phyloP scores from a whole-genome alignment of 2,797 vertebrate genomes.

The Aulostomus chinensis region DNA sequence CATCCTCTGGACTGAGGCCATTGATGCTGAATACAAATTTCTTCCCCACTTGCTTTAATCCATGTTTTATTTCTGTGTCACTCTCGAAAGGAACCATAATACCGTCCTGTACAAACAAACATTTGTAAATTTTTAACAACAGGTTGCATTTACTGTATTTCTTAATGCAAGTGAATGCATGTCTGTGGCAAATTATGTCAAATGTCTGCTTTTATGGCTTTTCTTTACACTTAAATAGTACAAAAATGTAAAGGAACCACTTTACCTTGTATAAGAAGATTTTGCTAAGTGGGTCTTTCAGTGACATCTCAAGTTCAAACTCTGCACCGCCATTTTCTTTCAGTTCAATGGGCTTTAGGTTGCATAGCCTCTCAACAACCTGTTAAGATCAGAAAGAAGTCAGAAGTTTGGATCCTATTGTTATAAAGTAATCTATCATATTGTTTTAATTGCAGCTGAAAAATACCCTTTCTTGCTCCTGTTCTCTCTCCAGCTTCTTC shows the following conservation, averaged over 20 bases:
- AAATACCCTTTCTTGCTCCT: constrained; percentile 79
- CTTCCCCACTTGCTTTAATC: constrained; percentile 80
- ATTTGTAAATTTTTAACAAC: neutral
- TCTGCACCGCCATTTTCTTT: constrained; percentile 76
- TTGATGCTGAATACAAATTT: constrained; percentile 83
- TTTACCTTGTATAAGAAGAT: constrained; percentile 89
- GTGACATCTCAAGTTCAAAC: constrained; percentile 87
- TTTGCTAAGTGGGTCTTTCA: constrained; percentile 81
- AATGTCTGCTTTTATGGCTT: no score
- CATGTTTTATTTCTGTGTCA: constrained; percentile 79
- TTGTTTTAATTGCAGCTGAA: no score
- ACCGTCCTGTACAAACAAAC: constrained; percentile 79
- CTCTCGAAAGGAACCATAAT: constrained; percentile 79
- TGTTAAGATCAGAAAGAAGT: constrained; percentile 35
- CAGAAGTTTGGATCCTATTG: no score
- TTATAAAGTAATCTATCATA: no score
- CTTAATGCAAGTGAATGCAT: neutral
- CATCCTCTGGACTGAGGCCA: constrained; percentile 83
- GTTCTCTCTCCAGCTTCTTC: constrained; percentile 79
- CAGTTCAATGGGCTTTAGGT: constrained; percentile 82
- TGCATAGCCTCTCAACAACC: constrained; percentile 79
- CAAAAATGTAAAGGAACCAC: neutral
- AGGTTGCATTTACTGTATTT: neutral
- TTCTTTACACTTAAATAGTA: neutral
- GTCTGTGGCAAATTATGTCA: no score